phyloP scores from a whole-genome alignment of 2,888 invertebrate species.

The Agonopterix subpropinquella region DNA sequence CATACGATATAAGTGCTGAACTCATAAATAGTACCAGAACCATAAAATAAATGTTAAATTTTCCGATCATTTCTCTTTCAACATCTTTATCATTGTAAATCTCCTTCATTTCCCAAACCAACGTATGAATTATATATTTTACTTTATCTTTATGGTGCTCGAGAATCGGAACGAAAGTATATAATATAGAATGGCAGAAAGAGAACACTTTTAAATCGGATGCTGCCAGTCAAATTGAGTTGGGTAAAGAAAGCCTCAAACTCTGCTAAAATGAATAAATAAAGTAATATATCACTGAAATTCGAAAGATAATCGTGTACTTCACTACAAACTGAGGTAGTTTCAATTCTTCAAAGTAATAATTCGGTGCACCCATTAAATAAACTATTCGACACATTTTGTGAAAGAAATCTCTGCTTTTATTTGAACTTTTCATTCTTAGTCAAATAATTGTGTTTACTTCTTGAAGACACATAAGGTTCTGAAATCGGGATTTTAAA shows the following conservation, averaged over 20 bases:
- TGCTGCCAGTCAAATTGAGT: constrained; percentile 20
- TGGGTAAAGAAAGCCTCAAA: constrained; percentile 19
- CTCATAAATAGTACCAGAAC: constrained; percentile 16
- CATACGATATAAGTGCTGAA: constrained; percentile 19
- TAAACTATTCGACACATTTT: not conserved
- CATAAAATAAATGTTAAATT: constrained; percentile 18
- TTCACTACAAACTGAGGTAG: not conserved
- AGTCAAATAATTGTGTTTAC: too few species aligned
- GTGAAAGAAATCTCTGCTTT: not conserved
- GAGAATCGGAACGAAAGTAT: constrained; percentile 3
- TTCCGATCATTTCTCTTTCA: constrained; percentile 36
- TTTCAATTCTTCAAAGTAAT: constrained; percentile 3
- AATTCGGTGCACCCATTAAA: constrained; percentile 1
- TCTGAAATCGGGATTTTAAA: too few species aligned
- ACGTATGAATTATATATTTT: constrained; percentile 3
- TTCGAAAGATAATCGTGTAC: constrained; percentile 7
- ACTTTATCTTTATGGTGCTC: constrained; percentile 3
- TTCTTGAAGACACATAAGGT: too few species aligned
- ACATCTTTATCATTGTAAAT: constrained; percentile 31
- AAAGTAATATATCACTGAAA: not conserved
- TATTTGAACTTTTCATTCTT: not conserved
- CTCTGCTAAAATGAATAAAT: constrained; percentile 9
- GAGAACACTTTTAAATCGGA: constrained; percentile 10
- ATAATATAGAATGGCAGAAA: constrained; percentile 10
- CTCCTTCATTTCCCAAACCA: constrained; percentile 18